Conservation (phyloP, 2,113 vertebrate genomes). For the Apodemus sylvaticus region DNA sequence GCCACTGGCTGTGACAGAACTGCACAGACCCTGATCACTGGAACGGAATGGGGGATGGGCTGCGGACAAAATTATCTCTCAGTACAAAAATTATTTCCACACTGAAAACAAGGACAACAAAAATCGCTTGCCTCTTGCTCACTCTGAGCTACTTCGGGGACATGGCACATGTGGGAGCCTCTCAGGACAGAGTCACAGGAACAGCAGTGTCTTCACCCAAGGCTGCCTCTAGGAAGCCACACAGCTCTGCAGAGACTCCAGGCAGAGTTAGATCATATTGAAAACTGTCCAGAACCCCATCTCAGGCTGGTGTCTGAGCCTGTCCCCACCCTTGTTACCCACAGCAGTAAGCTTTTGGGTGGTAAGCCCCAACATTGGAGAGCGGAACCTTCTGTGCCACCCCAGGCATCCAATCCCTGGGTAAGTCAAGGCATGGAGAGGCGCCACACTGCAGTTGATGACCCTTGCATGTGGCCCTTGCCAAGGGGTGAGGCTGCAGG, state of each 20-base stretch:
- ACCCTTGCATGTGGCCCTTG: neutral
- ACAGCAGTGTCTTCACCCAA: rapidly evolving
- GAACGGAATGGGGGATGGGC: too few species aligned
- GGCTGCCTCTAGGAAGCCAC: rapidly evolving
- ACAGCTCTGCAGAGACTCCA: rapidly evolving
- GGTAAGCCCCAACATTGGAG: neutral
- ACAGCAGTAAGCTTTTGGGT: neutral
- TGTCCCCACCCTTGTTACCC: too few species aligned
- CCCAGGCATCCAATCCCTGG: neutral
- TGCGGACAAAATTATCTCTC: neutral
- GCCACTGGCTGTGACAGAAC: neutral
- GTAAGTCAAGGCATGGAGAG: too few species aligned
- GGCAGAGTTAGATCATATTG: rapidly evolving
- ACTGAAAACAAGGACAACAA: neutral
- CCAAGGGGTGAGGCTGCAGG: too few species aligned
- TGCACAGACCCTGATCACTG: neutral
- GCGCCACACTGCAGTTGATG: too few species aligned
- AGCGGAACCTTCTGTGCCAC: too few species aligned
- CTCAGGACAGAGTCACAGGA: rapidly evolving
- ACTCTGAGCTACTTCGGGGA: rapidly evolving
- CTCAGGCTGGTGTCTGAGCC: rapidly evolving
- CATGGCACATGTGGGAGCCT: rapidly evolving
- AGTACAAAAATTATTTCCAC: neutral
- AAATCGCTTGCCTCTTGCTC: neutral
- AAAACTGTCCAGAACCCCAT: neutral